phyloP scores from a whole-genome alignment of 2,888 invertebrate genomes.

The Lordiphosa fenestrarum region DNA sequence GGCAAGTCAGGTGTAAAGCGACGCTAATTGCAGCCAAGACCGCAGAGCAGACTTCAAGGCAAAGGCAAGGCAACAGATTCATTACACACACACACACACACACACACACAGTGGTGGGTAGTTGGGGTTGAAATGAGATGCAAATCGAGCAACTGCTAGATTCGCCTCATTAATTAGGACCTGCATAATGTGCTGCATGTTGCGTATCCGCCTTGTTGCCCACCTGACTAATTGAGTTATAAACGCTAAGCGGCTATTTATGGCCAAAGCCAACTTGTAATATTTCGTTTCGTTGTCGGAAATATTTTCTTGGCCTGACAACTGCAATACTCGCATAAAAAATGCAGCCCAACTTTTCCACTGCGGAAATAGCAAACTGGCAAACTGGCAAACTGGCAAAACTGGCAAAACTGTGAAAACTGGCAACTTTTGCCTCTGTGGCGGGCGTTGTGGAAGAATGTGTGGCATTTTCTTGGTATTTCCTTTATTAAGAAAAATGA shows the following conservation, averaged over 20 bases:
- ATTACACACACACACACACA: conserved; percentile 40
- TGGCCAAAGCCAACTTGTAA: conserved; percentile 18
- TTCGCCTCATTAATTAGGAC: conserved; percentile 56
- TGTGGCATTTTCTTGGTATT: conserved; percentile 24
- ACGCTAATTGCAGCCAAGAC: conserved; percentile 58
- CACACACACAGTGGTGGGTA: conserved; percentile 5
- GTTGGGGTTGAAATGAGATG: conserved; percentile 40
- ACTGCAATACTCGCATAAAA: conserved; percentile 12
- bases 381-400: conserved; percentile 25
- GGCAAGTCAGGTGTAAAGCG: conserved; percentile 49
- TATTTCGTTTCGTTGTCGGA: conserved; percentile 7
- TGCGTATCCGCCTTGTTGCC: conserved; percentile 43
- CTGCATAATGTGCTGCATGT: conserved; percentile 50
- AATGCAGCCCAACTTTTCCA: conserved; percentile 26
- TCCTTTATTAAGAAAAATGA: conserved; percentile 37
- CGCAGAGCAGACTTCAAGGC: conserved; percentile 42
- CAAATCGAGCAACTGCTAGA: conserved; percentile 26
- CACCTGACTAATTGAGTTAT: conserved; percentile 59
- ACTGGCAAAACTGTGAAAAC: conserved; percentile 8
- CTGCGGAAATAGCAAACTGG: conserved; percentile 33
- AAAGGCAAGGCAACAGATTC: conserved; percentile 40
- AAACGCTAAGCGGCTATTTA: conserved; percentile 58
- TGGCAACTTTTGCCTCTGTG: conserved; percentile 13
- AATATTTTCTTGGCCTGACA: conserved; percentile 18
- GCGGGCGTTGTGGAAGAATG: conserved; percentile 26